phyloP scores from a whole-genome alignment of 2,113 vertebrate species.

The Syngnathus typhle region DNA sequence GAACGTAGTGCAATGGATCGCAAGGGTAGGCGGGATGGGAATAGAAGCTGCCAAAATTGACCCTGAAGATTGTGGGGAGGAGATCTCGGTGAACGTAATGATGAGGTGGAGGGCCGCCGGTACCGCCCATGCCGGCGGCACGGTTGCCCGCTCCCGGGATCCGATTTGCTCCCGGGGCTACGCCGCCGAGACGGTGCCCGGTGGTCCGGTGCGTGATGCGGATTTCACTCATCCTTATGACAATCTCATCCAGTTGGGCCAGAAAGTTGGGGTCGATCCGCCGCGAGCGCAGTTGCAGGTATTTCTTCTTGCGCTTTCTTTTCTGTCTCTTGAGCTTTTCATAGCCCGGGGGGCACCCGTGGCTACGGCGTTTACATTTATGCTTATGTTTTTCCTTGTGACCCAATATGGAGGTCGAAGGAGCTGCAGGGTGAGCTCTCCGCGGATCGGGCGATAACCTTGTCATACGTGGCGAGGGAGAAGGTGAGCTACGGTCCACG shows the following conservation, averaged over 20 bases:
- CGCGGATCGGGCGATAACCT: constrained; percentile 75
- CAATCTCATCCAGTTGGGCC: constrained; percentile 86
- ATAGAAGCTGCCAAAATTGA: constrained; percentile 92
- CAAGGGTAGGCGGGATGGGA: constrained; percentile 82
- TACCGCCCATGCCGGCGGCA: constrained; percentile 49
- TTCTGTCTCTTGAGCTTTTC: constrained; percentile 96
- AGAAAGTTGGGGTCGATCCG: constrained; percentile 93
- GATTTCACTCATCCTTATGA: constrained; percentile 84
- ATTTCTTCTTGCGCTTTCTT: constrained; percentile 98
- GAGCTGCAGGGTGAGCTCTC: constrained; percentile 65
- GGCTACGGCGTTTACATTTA: constrained; percentile 90
- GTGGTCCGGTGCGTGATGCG: constrained; percentile 90
- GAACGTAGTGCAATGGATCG: constrained; percentile 91
- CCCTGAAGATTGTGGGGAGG: constrained; percentile 90
- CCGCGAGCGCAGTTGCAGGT: constrained; percentile 80
- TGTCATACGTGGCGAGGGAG: constrained; percentile 68
- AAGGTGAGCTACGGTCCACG: constrained; percentile 81
- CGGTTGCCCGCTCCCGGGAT: constrained; percentile 53
- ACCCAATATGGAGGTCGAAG: constrained; percentile 60
- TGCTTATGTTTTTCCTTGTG: constrained; percentile 97
- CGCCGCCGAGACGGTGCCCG: constrained; percentile 59
- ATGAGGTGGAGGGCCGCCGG: constrained; percentile 79
- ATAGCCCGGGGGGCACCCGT: constrained; percentile 88
- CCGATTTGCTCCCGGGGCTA: constrained; percentile 51
- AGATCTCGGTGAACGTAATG: constrained; percentile 88